These are phyloP conservation scores for Heliothis peltigera DNA, from an alignment of 2,888 invertebrate genomes.

Conservation along the genomic window DNA sequence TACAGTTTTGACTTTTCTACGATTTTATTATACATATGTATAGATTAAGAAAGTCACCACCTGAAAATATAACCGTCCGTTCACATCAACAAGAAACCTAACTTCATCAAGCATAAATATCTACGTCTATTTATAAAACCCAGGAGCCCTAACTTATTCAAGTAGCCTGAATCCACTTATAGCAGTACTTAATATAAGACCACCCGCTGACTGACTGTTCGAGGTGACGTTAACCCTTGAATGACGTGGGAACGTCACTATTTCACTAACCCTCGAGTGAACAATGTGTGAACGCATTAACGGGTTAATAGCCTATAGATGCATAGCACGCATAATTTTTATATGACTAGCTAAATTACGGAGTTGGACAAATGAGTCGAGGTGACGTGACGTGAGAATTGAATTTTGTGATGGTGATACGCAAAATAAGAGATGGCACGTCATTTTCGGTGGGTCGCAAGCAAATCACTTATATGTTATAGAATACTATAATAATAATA, in stretches of 20 bases:
- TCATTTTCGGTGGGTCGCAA: too few relatives aligned
- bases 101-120: constrained; percentile 27
- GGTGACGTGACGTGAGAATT: not conserved
- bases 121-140: constrained; percentile 1
- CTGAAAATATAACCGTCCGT: constrained; percentile 8
- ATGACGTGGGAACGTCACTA: constrained; percentile 69
- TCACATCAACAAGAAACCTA: constrained; percentile 28
- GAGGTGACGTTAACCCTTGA: constrained; percentile 63
- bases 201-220: constrained; percentile 81
- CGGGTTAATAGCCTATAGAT: constrained; percentile 32
- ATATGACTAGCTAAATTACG: constrained; percentile 26
- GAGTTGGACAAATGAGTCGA: not conserved
- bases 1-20: too few relatives aligned
- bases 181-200: constrained; percentile 62
- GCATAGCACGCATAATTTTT: constrained; percentile 38
- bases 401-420: not conserved
- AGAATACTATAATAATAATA: too few relatives aligned
- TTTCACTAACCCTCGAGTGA: constrained; percentile 46
- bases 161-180: constrained; percentile 55
- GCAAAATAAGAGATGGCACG: not conserved
- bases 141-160: constrained; percentile 42
- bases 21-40: too few relatives aligned
- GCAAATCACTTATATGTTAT: too few relatives aligned
- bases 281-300: constrained; percentile 47
- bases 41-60: constrained; percentile 3